Percentiles rank a stretch among this genome's conserved stretches.
Conservation (phyloP, 2,888 invertebrate species). For the Nymphalis c-album region DNA sequence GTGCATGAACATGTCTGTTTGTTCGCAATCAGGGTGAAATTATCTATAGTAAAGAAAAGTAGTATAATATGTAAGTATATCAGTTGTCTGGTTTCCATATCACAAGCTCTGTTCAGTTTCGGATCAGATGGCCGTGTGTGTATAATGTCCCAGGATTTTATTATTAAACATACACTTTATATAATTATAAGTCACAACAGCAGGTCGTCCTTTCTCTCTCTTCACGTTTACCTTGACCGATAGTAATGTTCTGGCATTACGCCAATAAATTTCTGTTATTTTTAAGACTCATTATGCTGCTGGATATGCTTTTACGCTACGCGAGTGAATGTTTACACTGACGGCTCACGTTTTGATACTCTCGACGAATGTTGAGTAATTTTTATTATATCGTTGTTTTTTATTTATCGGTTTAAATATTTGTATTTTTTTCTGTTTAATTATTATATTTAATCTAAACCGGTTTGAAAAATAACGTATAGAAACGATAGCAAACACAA, state of each 20-base stretch:
- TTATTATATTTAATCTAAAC: too few relatives aligned
- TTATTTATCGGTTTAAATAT: constrained; percentile 1
- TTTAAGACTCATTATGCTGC: constrained; percentile 15
- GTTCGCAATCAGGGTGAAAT: too few relatives aligned
- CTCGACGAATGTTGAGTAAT: constrained; percentile 16
- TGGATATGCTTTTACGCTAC: constrained; percentile 13
- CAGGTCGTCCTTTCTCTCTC: constrained; percentile 13
- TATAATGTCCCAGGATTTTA: too few relatives aligned
- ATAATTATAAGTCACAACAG: background rate
- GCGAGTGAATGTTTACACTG: constrained; percentile 19
- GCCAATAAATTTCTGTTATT: constrained; percentile 31
- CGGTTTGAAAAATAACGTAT: too few relatives aligned
- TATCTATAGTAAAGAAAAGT: too few relatives aligned
- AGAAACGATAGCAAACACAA: too few relatives aligned
- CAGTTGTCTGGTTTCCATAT: too few relatives aligned
- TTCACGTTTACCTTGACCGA: constrained; percentile 35
- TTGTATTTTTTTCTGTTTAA: background rate
- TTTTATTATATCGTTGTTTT: background rate
- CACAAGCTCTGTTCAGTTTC: too few relatives aligned
- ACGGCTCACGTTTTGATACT: constrained; percentile 18
- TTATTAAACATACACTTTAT: too few relatives aligned
- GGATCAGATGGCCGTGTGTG: too few relatives aligned
- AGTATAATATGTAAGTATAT: too few relatives aligned
- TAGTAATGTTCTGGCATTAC: constrained; percentile 25
- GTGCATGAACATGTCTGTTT: too few relatives aligned